phyloP scores from a whole-genome alignment of 2,797 vertebrate genomes.

The Anabacerthia variegaticeps region DNA sequence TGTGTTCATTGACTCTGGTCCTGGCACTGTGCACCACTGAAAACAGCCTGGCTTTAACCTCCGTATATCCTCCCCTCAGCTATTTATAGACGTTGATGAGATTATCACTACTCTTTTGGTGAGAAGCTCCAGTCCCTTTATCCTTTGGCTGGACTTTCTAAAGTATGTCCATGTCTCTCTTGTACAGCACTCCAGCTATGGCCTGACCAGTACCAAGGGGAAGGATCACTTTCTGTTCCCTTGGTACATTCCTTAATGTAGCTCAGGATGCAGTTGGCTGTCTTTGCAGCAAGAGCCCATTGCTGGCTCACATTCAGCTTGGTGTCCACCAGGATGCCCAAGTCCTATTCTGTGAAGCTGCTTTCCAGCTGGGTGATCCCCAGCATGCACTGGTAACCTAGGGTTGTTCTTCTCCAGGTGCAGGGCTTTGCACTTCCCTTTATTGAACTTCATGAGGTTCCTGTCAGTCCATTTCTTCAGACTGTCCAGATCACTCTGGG shows the following conservation, averaged over 20 bases:
- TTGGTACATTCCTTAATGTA: background rate
- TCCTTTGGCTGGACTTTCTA: background rate
- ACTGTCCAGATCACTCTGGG: background rate
- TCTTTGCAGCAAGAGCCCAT: background rate
- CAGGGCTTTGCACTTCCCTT: background rate
- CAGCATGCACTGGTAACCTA: background rate
- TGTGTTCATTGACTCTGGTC: background rate
- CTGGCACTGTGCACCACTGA: background rate
- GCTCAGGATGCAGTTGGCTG: background rate
- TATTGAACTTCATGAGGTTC: background rate
- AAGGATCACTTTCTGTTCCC: background rate
- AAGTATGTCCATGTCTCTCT: background rate
- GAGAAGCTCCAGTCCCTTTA: background rate
- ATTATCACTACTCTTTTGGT: background rate
- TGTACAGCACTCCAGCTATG: background rate
- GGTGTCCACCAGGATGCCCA: background rate
- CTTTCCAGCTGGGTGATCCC: background rate
- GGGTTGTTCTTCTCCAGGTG: background rate
- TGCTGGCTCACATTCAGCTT: background rate
- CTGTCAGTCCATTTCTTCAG: background rate
- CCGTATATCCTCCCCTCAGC: background rate
- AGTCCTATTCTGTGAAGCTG: background rate
- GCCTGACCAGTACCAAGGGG: accelerated
- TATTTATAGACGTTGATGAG: background rate
- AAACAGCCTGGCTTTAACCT: background rate